Evolutionary conservation across 1,140 invertebrate species (phyloP).

Genomic region (Ephestia elutella): DNA sequence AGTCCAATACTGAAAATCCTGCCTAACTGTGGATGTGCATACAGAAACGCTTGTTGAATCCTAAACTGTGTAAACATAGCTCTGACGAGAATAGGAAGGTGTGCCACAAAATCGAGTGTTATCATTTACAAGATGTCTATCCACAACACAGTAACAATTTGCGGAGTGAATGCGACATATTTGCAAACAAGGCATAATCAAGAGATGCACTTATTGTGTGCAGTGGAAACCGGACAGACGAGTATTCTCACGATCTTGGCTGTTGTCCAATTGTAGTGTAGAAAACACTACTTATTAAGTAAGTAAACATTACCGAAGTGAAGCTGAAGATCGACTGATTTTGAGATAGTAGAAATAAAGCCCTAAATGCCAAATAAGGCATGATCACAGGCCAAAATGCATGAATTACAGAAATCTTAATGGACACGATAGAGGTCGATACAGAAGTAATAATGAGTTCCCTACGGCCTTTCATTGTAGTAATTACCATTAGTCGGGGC

Average conservation of each 20-base stretch:
- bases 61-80: background rate
- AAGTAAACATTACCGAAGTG: background rate
- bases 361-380: too few species aligned
- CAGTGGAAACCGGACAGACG: conserved; percentile 40
- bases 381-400: too few species aligned
- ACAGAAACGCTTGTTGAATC: too few species aligned
- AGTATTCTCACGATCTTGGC: conserved; percentile 42
- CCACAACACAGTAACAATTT: conserved; percentile 6
- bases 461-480: too few species aligned
- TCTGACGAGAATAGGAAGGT: background rate
- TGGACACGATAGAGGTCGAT: too few species aligned
- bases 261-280: conserved; percentile 23
- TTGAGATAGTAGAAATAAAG: too few species aligned
- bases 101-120: background rate
- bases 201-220: conserved; percentile 27
- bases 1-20: too few species aligned
- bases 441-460: too few species aligned
- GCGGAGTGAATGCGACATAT: conserved; percentile 19
- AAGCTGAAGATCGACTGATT: too few species aligned
- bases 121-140: conserved; percentile 7
- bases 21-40: too few species aligned
- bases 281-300: background rate
- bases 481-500: too few species aligned
- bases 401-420: too few species aligned
- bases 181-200: conserved; percentile 45